Percentiles rank a stretch among this genome's conserved stretches.
Evolutionary conservation across 2,888 invertebrate genomes (phyloP).

Genomic region (Anagyrus pseudococci): DNA sequence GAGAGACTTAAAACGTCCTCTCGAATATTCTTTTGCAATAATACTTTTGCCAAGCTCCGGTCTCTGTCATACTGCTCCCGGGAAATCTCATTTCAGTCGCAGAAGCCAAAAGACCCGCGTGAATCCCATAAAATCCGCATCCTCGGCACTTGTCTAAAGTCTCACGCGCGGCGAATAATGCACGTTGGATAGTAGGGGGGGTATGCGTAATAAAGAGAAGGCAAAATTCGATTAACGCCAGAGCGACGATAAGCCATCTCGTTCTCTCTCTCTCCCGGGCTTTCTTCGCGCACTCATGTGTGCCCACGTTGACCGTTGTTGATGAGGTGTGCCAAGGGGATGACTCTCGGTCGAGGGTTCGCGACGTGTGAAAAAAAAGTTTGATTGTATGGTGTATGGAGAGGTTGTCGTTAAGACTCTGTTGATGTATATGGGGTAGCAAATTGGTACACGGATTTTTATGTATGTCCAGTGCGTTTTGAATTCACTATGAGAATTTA

Average conservation of each 20-base stretch:
- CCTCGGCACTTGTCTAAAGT: background rate
- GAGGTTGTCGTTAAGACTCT: background rate
- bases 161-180: background rate
- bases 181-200: background rate
- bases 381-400: background rate
- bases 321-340: background rate
- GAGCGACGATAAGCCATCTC: slow-evolving; percentile 38
- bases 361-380: background rate
- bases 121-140: slow-evolving; percentile 27
- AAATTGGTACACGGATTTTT: background rate
- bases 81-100: no score
- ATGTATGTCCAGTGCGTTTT: background rate
- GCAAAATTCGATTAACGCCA: slow-evolving; percentile 40
- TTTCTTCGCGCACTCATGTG: slow-evolving; percentile 34
- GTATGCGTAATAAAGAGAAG: slow-evolving; percentile 26
- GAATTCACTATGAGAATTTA: no score
- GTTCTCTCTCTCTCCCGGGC: no score
- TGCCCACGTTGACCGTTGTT: background rate
- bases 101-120: no score
- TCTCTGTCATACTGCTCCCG: background rate
- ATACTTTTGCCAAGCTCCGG: background rate
- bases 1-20: no score
- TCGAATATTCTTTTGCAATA: background rate
- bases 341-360: background rate
- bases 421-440: background rate